These are phyloP conservation scores for Limnodromus scolopaceus DNA, from an alignment of 2,797 vertebrate species.

Conservation along the genomic window DNA sequence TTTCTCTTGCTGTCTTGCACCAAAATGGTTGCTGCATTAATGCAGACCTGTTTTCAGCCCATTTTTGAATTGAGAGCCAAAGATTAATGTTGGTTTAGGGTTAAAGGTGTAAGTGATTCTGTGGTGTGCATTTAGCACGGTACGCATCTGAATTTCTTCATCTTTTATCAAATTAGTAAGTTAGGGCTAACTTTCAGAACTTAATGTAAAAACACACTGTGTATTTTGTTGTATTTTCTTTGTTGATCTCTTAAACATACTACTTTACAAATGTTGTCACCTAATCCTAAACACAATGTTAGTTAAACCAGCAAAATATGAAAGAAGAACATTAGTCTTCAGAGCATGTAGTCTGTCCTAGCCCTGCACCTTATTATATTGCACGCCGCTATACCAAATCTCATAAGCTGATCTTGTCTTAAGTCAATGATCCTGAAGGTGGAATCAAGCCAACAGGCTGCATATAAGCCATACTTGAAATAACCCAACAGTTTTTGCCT, in stretches of 20 bases:
- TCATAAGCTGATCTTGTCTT: not conserved
- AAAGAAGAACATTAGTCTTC: not conserved
- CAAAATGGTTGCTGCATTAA: not conserved
- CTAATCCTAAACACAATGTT: not conserved
- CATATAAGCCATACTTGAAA: fast-evolving
- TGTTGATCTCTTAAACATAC: not conserved
- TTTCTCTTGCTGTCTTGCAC: not conserved
- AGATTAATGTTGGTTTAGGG: not conserved
- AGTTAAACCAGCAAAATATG: not conserved
- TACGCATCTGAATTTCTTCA: not conserved
- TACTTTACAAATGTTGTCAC: not conserved
- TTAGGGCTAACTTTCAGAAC: not conserved
- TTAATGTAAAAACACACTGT: not conserved
- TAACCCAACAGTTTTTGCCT: not conserved
- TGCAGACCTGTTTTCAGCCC: not conserved
- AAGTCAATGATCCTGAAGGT: not conserved
- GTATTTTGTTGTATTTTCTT: not conserved
- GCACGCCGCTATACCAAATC: not conserved
- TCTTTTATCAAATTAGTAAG: not conserved
- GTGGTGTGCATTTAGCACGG: not conserved
- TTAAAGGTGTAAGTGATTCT: not conserved
- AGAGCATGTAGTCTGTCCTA: not conserved
- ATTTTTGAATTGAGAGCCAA: not conserved
- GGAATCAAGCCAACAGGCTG: not conserved
- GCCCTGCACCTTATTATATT: not conserved